phyloP scores from a whole-genome alignment of 2,113 vertebrate genomes.

The Boulengeromyrus knoepffleri region DNA sequence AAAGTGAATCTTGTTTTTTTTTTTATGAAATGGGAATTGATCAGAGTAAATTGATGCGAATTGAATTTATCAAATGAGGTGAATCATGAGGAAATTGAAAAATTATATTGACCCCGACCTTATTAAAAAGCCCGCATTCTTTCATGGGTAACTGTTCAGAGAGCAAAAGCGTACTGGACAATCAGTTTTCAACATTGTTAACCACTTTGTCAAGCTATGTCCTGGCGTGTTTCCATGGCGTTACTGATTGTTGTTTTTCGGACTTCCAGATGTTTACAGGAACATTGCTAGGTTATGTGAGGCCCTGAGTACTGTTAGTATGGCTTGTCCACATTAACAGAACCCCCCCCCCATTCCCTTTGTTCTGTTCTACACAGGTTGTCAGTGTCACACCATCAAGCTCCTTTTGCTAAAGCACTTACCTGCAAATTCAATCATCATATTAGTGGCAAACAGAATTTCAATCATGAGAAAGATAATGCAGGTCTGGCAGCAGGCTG shows the following conservation, averaged over 20 bases:
- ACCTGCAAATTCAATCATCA: conserved; percentile 67
- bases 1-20: background rate
- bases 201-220: background rate
- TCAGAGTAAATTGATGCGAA: conserved; percentile 10
- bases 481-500: conserved; percentile 58
- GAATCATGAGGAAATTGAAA: conserved; percentile 3
- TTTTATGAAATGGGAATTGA: conserved; percentile 9
- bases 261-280: background rate
- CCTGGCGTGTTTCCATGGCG: background rate
- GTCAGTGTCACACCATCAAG: conserved; percentile 48
- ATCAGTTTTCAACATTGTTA: conserved; percentile 2
- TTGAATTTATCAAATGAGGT: conserved; percentile 11
- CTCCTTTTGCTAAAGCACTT: conserved; percentile 60
- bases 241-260: background rate
- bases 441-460: conserved; percentile 68
- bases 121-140: background rate
- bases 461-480: conserved; percentile 62
- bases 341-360: background rate
- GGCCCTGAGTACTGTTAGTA: background rate
- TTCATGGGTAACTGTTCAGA: background rate
- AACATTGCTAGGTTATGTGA: background rate
- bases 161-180: background rate
- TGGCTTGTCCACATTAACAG: background rate
- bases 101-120: conserved; percentile 11
- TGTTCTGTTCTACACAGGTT: conserved; percentile 29